Evolutionary conservation across 1,140 invertebrate genomes (phyloP).

Genomic region (Saxidomus purpurata): DNA sequence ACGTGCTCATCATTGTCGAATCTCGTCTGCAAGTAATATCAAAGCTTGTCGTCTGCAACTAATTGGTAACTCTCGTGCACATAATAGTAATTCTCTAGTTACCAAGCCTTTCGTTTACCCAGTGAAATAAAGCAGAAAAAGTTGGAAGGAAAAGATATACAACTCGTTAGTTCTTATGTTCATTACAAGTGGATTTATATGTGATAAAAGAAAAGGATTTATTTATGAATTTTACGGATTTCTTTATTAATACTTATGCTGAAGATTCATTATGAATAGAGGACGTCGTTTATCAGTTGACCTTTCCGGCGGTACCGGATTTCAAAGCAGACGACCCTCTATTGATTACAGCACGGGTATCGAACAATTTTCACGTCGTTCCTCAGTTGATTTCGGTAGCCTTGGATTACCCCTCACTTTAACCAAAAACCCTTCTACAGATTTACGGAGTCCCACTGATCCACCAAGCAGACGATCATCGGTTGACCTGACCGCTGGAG

Average conservation of each 20-base stretch:
- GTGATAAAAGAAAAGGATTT: not conserved
- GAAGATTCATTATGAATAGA: constrained; percentile 28
- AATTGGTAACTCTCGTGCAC: constrained; percentile 27
- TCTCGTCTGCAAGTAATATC: constrained; percentile 23
- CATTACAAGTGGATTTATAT: constrained; percentile 14
- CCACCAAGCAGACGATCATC: constrained; percentile 47
- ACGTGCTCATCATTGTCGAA: constrained; percentile 20
- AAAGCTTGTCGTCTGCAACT: constrained; percentile 16
- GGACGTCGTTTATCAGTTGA: constrained; percentile 51
- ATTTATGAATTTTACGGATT: not conserved
- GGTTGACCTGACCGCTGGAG: constrained; percentile 39
- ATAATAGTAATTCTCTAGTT: not conserved
- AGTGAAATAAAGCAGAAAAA: constrained; percentile 21
- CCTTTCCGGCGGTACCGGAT: constrained; percentile 5
- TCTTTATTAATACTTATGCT: not conserved
- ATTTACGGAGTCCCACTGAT: constrained; percentile 43
- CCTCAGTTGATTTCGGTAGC: constrained; percentile 34
- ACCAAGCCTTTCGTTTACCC: not conserved
- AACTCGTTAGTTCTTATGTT: not conserved
- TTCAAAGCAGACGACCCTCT: constrained; percentile 32
- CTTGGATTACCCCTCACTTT: constrained; percentile 33
- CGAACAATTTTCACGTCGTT: constrained; percentile 7
- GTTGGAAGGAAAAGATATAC: not conserved
- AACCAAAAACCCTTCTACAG: not conserved
- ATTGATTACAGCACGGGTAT: constrained; percentile 33